Conservation (phyloP, 2,888 invertebrate genomes). For the Dasypolia templi region DNA sequence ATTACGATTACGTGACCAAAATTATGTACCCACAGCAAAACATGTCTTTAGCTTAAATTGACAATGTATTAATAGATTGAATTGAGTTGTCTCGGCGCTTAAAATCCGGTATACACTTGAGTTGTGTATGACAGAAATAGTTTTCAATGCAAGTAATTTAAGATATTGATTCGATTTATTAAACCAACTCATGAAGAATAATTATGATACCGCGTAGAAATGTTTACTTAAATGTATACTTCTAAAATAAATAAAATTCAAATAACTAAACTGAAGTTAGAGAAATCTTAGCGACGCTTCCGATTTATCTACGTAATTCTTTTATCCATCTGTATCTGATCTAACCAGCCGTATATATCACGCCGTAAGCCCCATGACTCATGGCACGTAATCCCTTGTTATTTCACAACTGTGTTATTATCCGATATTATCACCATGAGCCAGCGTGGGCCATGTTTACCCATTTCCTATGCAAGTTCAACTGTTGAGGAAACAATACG, state of each 20-base stretch:
- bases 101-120: conserved; percentile 10
- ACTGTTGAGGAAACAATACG: conserved; percentile 82
- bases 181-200: neutral
- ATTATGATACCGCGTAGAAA: neutral
- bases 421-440: conserved; percentile 74
- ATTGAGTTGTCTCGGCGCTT: conserved; percentile 26
- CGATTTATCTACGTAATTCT: conserved; percentile 17
- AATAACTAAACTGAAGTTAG: neutral
- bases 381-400: conserved; percentile 68
- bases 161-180: conserved; percentile 10
- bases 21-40: conserved; percentile 14
- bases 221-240: neutral
- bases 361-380: conserved; percentile 70
- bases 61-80: conserved; percentile 35
- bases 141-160: conserved; percentile 10
- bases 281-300: neutral
- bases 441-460: conserved; percentile 76
- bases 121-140: conserved; percentile 18
- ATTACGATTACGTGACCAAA: conserved; percentile 27
- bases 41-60: neutral
- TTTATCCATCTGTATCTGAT: conserved; percentile 39
- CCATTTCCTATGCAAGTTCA: conserved; percentile 76
- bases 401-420: conserved; percentile 80
- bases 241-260: neutral
- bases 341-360: conserved; percentile 42